Evolutionary conservation across 1,140 invertebrate genomes (phyloP).

Genomic region (Diabrotica virgifera): DNA sequence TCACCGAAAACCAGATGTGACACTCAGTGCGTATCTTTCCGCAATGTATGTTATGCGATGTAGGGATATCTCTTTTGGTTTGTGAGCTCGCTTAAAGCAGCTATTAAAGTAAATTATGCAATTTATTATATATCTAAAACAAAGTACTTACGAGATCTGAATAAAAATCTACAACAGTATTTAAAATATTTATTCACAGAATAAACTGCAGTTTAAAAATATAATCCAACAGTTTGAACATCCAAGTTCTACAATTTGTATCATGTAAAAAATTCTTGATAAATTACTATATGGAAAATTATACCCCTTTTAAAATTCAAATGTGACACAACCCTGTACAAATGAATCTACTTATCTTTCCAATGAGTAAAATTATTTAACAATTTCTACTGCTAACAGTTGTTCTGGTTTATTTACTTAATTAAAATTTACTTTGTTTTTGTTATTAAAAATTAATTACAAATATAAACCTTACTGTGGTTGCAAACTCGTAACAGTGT

Average conservation of each 20-base stretch:
- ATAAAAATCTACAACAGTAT: background rate
- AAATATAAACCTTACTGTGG: background rate
- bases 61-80: too few species aligned
- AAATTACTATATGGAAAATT: background rate
- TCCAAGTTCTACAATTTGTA: background rate
- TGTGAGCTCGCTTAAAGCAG: too few species aligned
- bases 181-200: conserved; percentile 3
- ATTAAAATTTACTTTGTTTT: background rate
- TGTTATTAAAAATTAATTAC: background rate
- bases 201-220: background rate
- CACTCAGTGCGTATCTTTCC: too few species aligned
- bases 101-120: conserved; percentile 1
- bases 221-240: background rate
- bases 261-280: background rate
- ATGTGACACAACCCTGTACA: background rate
- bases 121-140: background rate
- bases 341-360: background rate
- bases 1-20: too few species aligned
- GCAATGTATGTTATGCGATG: too few species aligned
- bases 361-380: background rate
- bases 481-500: background rate
- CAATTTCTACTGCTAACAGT: background rate
- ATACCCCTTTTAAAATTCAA: background rate
- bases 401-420: background rate
- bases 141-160: background rate